Evolutionary conservation across 2,797 vertebrate species (phyloP).

Genomic region (Rhodeus uyekii): DNA sequence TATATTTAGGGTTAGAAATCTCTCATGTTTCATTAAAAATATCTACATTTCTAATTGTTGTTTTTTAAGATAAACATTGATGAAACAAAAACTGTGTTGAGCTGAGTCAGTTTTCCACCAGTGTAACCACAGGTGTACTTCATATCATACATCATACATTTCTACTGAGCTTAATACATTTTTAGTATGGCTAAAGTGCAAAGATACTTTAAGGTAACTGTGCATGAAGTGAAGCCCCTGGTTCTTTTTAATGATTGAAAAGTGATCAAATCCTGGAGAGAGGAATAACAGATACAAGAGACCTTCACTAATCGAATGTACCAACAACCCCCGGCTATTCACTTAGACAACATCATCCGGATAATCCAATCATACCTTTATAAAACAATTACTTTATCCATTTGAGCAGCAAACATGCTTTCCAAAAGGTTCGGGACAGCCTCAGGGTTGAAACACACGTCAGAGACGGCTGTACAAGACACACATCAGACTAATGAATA

Average conservation of each 20-base stretch:
- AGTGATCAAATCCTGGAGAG: background rate
- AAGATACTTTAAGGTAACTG: background rate
- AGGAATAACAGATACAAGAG: slow-evolving; percentile 26
- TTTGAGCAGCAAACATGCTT: slow-evolving; percentile 33
- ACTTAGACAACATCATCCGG: slow-evolving; percentile 11
- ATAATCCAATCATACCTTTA: slow-evolving; percentile 54
- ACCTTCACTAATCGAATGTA: slow-evolving; percentile 48
- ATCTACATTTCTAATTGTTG: background rate
- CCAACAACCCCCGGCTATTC: slow-evolving; percentile 42
- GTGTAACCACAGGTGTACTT: background rate
- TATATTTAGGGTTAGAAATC: background rate
- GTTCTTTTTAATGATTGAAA: background rate
- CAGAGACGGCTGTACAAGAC: background rate
- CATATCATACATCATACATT: no score
- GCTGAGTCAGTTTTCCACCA: background rate
- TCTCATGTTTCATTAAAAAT: background rate
- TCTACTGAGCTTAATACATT: no score
- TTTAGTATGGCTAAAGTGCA: background rate
- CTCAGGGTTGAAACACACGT: slow-evolving; percentile 1
- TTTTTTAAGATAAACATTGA: background rate
- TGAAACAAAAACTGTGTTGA: no score
- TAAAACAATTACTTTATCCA: slow-evolving; percentile 47
- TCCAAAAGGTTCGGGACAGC: slow-evolving; percentile 43
- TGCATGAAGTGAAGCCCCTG: background rate
- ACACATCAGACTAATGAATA: background rate